phyloP scores from a whole-genome alignment of 2,113 vertebrate genomes.

The Ginglymostoma cirratum region DNA sequence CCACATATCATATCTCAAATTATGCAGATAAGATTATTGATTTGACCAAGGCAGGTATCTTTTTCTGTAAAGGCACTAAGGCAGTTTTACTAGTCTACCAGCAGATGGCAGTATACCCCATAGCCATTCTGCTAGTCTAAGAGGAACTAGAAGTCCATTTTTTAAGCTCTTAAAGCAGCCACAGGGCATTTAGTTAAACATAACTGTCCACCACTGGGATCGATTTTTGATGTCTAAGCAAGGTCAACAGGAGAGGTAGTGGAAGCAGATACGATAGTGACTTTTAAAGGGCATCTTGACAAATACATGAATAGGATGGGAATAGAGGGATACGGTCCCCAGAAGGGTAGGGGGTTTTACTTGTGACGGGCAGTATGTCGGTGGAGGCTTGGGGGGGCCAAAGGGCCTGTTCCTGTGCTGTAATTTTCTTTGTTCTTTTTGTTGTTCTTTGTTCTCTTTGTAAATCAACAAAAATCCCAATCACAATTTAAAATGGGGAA shows the following conservation, averaged over 20 bases:
- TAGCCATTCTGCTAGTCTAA: background rate
- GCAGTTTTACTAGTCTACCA: background rate
- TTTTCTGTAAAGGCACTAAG: background rate
- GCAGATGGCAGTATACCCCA: background rate
- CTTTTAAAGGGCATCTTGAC: no score
- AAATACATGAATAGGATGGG: no score
- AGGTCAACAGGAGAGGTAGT: background rate
- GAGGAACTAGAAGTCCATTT: background rate
- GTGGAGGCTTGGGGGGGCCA: no score
- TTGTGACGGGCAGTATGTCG: no score
- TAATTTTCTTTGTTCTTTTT: no score
- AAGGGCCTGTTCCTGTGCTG: no score
- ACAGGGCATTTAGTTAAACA: background rate
- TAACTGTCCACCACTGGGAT: background rate
- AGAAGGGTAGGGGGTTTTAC: no score
- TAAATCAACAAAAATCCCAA: background rate
- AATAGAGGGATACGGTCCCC: no score
- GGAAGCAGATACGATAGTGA: no score
- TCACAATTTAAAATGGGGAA: background rate
- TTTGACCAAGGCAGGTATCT: background rate
- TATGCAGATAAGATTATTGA: background rate
- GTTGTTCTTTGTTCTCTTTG: background rate
- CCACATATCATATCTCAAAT: background rate
- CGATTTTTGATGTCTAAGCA: background rate
- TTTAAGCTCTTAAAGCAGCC: background rate